phyloP scores from a whole-genome alignment of 2,888 invertebrate genomes.

The Conchocele bisecta region DNA sequence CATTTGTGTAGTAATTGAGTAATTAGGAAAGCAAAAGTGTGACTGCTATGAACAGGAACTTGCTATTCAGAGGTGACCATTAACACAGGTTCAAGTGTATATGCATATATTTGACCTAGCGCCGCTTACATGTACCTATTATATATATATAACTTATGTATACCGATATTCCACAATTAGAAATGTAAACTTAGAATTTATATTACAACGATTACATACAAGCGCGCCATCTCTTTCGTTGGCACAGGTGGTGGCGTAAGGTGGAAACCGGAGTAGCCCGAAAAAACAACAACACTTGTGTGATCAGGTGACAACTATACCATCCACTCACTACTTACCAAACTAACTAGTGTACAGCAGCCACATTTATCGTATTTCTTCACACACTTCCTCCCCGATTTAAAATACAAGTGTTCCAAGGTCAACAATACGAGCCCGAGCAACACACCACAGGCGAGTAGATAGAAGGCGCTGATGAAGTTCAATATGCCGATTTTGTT shows the following conservation, averaged over 20 bases:
- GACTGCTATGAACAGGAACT: no score
- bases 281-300: not conserved
- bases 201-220: not conserved
- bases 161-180: no score
- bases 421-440: constrained; percentile 93
- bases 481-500: constrained; percentile 86
- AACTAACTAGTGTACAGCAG: constrained; percentile 96
- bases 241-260: not conserved
- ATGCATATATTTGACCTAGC: no score
- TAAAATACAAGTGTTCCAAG: constrained; percentile 97
- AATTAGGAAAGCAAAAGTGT: no score
- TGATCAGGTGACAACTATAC: not conserved
- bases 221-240: not conserved
- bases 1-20: no score
- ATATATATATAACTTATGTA: no score
- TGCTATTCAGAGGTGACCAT: no score
- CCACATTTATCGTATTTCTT: constrained; percentile 89
- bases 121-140: no score
- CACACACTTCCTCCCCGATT: constrained; percentile 85
- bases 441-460: constrained; percentile 96
- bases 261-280: not conserved
- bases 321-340: constrained; percentile 86
- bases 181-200: not conserved
- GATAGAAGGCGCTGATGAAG: constrained; percentile 97
- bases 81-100: no score